Evolutionary conservation across 2,888 invertebrate species (phyloP).

Genomic region (Pandemis cinnamomeana): DNA sequence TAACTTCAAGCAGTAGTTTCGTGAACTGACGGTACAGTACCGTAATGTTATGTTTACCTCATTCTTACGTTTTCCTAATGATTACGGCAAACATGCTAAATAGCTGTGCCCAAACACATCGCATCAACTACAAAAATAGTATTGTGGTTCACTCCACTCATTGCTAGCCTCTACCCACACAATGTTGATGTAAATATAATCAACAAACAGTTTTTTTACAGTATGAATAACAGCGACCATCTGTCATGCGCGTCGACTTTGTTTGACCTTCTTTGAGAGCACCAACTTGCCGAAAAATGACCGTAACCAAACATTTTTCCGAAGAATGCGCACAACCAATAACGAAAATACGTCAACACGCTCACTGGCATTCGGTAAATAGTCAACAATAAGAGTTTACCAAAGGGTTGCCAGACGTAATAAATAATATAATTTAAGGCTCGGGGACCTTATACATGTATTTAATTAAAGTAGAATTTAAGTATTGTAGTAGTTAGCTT

Average conservation of each 20-base stretch:
- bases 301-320: constrained; percentile 10
- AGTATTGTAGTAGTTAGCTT: too few species aligned
- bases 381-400: constrained; percentile 33
- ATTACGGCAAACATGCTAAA: constrained; percentile 44
- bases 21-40: constrained; percentile 30
- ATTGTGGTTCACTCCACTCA: constrained; percentile 4
- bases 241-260: constrained; percentile 20
- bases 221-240: constrained; percentile 27
- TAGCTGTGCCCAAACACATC: constrained; percentile 39
- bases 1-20: constrained; percentile 5
- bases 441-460: too few species aligned
- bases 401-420: too few species aligned
- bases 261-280: constrained; percentile 1
- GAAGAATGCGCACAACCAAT: constrained; percentile 2
- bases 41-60: constrained; percentile 41
- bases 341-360: constrained; percentile 8
- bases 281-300: background rate
- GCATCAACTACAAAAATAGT: constrained; percentile 31
- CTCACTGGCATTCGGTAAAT: constrained; percentile 33
- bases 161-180: background rate
- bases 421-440: too few species aligned
- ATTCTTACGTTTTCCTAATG: constrained; percentile 43
- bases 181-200: constrained; percentile 22
- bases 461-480: too few species aligned
- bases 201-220: constrained; percentile 22